Evolutionary conservation across 2,797 vertebrate genomes (phyloP).

Genomic region (Alauda arvensis): DNA sequence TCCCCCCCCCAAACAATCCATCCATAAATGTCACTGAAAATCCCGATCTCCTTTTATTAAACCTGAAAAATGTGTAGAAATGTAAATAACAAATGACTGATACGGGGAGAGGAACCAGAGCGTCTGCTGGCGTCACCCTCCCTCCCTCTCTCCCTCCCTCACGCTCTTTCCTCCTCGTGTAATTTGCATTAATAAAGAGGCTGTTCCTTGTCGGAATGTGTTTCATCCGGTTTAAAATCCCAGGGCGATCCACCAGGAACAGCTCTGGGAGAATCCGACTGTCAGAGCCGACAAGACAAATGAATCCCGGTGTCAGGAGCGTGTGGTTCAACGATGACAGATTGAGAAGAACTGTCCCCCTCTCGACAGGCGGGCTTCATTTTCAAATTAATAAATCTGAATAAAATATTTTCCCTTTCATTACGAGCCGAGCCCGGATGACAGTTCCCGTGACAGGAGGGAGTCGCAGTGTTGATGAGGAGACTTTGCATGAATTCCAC

Average conservation of each 20-base stretch:
- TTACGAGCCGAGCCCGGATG: constrained; percentile 93
- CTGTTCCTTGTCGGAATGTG: constrained; percentile 98
- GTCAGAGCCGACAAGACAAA: constrained; percentile 99
- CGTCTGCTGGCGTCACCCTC: constrained; percentile 81
- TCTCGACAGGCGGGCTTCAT: constrained; percentile 98
- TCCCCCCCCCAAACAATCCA: constrained; percentile 58
- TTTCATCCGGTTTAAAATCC: constrained; percentile 98
- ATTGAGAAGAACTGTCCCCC: constrained; percentile 99
- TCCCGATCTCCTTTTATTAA: constrained; percentile 84
- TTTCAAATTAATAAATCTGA: constrained; percentile 99
- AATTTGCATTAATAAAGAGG: constrained; percentile 99
- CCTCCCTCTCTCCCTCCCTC: constrained; percentile 64
- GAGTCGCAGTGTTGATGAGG: constrained; percentile 83
- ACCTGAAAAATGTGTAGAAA: constrained; percentile 78
- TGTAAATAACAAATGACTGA: constrained; percentile 84
- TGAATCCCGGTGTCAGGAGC: constrained; percentile 94
- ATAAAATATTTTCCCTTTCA: constrained; percentile 99
- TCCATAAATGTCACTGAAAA: constrained; percentile 79
- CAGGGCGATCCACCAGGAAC: constrained; percentile 91
- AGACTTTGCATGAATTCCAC: constrained; percentile 97
- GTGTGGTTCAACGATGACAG: constrained; percentile 94
- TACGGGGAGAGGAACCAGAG: constrained; percentile 82
- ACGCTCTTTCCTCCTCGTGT: constrained; percentile 82
- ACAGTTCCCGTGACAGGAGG: constrained; percentile 91
- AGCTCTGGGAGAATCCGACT: constrained; percentile 96